Evolutionary conservation across 2,797 vertebrate species (phyloP), one percentile per base, ranked within the genome.

Genomic region (Malurus splendens): DNA sequence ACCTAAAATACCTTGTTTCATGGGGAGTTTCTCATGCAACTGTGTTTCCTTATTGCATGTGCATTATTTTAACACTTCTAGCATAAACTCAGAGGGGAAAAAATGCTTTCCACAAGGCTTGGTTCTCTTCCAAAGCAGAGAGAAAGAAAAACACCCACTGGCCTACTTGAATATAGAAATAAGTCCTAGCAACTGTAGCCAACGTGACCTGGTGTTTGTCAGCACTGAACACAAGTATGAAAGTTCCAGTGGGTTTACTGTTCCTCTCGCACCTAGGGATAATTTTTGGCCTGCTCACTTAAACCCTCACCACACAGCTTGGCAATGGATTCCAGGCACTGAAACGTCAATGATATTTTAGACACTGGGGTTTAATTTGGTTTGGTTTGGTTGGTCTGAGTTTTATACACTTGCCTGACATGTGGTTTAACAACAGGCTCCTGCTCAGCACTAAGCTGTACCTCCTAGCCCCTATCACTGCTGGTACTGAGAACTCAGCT

Each of bases 81-180:
- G 74, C 67, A 75, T 70, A 75, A 90, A 79, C 60, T 81, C 36
- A 25, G 41, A 57, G n/a, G 1, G 51, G 39, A 2, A 20, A 36
- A 85, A 91, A 75, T 42, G 74, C 33, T 76, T 91, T 90, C 81
- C 71, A 73, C 80, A 93, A 82, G 77, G 66, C 22, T 82, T 92
- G 76, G 55, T 86, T 81, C 41, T 75, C 23, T 44, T 87, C 87
- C 92, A 92, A 89, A 86, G 36, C 1, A 56, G 48, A 54, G 20
- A 75, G 56, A 80, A 77, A 87, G 44, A 71, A 89, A 92, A 94
- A 78, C 52, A 82, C 3, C 20, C 74, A 81, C 18, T 75, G 59
- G 44, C 52, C 77, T 81, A 48, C 59, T 81, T 61, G 71, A 86
- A 23, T 75, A 83, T 6, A 66, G 82, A 93, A 94, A 72, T 39